Conservation (phyloP, 2,797 vertebrate species). For the Enteromius paludinosus region DNA sequence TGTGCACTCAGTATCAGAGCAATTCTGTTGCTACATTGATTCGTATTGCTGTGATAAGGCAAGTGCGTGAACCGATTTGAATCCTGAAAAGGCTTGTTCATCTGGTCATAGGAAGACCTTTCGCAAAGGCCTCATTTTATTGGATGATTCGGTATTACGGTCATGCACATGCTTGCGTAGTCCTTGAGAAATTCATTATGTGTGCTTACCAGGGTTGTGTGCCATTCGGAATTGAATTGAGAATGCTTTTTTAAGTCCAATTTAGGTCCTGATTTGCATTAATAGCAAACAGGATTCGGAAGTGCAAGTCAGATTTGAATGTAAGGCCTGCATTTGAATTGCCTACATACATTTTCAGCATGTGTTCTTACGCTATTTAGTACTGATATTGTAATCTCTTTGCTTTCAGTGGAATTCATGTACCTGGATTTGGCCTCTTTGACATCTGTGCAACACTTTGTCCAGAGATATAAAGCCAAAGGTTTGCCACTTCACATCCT, state of each 20-base stretch:
- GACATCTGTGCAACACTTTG: conserved; percentile 84
- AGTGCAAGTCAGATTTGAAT: background rate
- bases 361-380: background rate
- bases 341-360: background rate
- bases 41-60: background rate
- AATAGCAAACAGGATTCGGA: background rate
- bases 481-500: conserved; percentile 85
- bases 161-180: background rate
- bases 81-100: background rate
- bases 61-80: background rate
- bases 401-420: conserved; percentile 85
- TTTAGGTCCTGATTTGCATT: background rate
- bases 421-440: conserved; percentile 88
- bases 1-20: background rate
- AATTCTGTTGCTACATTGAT: background rate
- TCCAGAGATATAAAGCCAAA: conserved; percentile 77
- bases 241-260: background rate
- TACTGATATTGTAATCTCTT: conserved; percentile 42
- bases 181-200: background rate
- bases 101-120: background rate
- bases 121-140: background rate
- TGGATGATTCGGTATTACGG: background rate
- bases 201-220: background rate
- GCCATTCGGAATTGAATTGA: background rate
- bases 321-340: background rate